Evolutionary conservation across 1,140 invertebrate species (phyloP).

Genomic region (Chironomus tepperi): DNA sequence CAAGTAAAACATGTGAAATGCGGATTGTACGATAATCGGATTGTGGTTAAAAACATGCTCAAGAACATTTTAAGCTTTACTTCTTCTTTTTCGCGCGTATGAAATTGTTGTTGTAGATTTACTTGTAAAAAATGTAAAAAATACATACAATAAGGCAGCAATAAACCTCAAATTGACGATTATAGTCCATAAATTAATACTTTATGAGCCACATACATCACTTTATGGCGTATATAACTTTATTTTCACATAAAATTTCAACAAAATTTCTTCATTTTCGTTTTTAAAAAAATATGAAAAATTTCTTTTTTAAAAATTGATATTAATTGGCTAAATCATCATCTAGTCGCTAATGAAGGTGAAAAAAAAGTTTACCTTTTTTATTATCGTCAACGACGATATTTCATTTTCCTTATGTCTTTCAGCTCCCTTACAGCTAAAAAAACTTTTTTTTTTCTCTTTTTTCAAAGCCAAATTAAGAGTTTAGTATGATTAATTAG

Average conservation of each 20-base stretch:
- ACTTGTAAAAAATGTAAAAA: not conserved
- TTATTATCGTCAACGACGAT: too few relatives aligned
- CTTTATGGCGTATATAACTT: not conserved
- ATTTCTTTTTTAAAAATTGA: not conserved
- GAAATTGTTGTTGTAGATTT: not conserved
- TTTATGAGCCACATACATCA: not conserved
- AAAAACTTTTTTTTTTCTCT: too few relatives aligned
- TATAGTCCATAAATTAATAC: slow-evolving; percentile 6
- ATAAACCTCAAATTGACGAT: slow-evolving; percentile 13
- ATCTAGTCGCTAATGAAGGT: not conserved
- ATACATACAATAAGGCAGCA: not conserved
- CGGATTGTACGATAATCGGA: slow-evolving; percentile 6
- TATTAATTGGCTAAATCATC: slow-evolving; percentile 9
- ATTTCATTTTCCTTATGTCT: too few relatives aligned
- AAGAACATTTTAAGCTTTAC: not conserved
- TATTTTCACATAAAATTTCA: not conserved
- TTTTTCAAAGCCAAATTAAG: not conserved
- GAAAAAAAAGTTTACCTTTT: too few relatives aligned
- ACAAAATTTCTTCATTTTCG: not conserved
- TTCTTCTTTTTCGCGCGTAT: not conserved
- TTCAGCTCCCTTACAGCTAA: not conserved
- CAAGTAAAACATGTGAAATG: slow-evolving; percentile 10
- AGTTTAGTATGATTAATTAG: slow-evolving; percentile 4
- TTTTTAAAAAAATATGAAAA: not conserved
- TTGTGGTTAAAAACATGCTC: slow-evolving; percentile 1